These are phyloP conservation scores for Spatula clypeata DNA, from an alignment of 2,797 vertebrate genomes.

Conservation along the genomic window DNA sequence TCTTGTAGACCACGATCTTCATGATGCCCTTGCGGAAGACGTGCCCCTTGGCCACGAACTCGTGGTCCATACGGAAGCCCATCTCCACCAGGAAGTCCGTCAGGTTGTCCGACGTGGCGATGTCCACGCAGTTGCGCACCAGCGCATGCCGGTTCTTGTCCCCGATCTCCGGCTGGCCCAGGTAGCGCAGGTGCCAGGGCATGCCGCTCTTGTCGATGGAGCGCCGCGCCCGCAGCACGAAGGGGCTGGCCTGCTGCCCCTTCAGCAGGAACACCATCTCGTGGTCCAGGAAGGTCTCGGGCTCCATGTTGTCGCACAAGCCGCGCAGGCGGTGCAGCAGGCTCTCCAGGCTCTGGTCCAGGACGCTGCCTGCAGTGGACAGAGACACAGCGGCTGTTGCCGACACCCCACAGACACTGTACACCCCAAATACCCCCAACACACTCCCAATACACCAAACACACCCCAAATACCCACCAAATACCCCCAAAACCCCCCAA, in stretches of 20 bases:
- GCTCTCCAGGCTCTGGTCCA: slow-evolving; percentile 96
- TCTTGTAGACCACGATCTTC: slow-evolving; percentile 96
- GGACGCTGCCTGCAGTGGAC: slow-evolving; percentile 89
- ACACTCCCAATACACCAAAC: too few species aligned
- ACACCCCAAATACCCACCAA: too few species aligned
- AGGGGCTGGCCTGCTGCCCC: slow-evolving; percentile 97
- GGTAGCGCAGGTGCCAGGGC: slow-evolving; percentile 96
- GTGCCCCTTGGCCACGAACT: slow-evolving; percentile 95
- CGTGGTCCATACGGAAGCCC: slow-evolving; percentile 99
- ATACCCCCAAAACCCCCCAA: too few species aligned
- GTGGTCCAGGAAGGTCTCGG: slow-evolving; percentile 94
- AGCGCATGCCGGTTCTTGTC: slow-evolving; percentile 95
- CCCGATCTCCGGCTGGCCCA: slow-evolving; percentile 96
- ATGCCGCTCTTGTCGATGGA: slow-evolving; percentile 90
- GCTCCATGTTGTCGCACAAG: slow-evolving; percentile 97
- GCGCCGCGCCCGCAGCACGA: slow-evolving; percentile 93
- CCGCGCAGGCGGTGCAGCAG: slow-evolving; percentile 95
- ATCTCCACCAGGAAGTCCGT: slow-evolving; percentile 96
- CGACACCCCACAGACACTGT: too few species aligned
- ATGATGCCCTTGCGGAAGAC: slow-evolving; percentile 95
- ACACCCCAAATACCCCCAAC: too few species aligned
- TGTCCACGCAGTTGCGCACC: slow-evolving; percentile 96
- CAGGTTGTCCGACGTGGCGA: slow-evolving; percentile 94
- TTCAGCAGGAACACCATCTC: slow-evolving; percentile 97
- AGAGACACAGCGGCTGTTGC: neutral